Conservation (phyloP, 2,888 invertebrate genomes). For the Leucoma salicis region DNA sequence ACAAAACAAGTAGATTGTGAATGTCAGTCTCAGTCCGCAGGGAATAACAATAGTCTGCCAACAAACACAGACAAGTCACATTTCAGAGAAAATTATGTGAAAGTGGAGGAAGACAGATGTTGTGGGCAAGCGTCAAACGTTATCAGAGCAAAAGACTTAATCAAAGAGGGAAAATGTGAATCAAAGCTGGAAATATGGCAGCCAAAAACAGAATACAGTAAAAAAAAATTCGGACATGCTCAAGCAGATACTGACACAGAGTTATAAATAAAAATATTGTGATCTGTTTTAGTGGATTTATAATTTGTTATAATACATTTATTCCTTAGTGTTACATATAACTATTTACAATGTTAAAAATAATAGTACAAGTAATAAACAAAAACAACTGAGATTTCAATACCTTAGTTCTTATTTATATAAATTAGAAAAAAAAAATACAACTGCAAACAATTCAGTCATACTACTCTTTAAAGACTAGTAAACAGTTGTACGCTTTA, state of each 20-base stretch:
- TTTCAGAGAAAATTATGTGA: background rate
- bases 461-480: conserved; percentile 56
- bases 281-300: conserved; percentile 57
- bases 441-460: conserved; percentile 54
- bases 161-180: background rate
- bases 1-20: conserved; percentile 6
- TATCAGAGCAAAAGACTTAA: background rate
- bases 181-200: background rate
- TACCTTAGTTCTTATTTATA: conserved; percentile 46
- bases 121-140: background rate
- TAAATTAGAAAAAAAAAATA: conserved; percentile 48
- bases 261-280: background rate
- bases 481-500: conserved; percentile 46
- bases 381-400: conserved; percentile 72
- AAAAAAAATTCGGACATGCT: background rate
- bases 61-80: background rate
- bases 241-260: background rate
- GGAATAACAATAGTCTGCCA: conserved; percentile 35
- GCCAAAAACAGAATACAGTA: background rate
- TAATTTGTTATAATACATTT: conserved; percentile 80
- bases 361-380: conserved; percentile 72
- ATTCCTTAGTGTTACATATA: conserved; percentile 65
- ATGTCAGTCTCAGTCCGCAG: conserved; percentile 6
- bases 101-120: background rate
- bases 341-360: conserved; percentile 68